These are phyloP conservation scores for Muricea muricata DNA, from an alignment of 92 coral and sea anemone genomes.

Conservation along the genomic window DNA sequence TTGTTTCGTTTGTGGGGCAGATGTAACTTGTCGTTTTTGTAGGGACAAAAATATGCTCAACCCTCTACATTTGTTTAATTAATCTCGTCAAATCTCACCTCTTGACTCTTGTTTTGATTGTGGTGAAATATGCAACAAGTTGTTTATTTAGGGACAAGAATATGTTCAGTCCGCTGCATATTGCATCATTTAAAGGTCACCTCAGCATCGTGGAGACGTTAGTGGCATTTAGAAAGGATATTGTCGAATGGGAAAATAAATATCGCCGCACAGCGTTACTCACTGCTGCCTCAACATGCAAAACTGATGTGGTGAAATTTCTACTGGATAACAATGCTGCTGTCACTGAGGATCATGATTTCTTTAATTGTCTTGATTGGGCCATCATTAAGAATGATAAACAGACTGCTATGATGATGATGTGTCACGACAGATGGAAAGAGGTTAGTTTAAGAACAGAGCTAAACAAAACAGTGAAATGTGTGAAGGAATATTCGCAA, in stretches of 20 bases:
- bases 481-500: no score
- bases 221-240: not conserved
- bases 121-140: no score
- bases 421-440: constrained; percentile 10
- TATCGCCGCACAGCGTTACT: constrained; percentile 37
- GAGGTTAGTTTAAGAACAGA: no score
- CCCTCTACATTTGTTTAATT: no score
- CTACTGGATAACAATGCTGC: constrained; percentile 7
- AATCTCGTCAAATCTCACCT: no score
- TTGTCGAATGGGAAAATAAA: constrained; percentile 32
- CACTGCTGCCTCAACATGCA: constrained; percentile 10
- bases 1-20: no score
- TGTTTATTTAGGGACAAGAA: constrained; percentile 19
- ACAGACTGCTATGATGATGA: constrained; percentile 35
- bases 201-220: constrained; percentile 18
- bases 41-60: no score
- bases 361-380: constrained; percentile 42
- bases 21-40: no score
- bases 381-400: constrained; percentile 15
- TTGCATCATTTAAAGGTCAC: constrained; percentile 34
- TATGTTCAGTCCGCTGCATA: constrained; percentile 17
- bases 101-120: no score
- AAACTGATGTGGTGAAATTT: constrained; percentile 35
- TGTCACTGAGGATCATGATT: constrained; percentile 30
- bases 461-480: no score